Evolutionary conservation across 2,113 vertebrate genomes (phyloP).

Genomic region (Hiodon tergisus): DNA sequence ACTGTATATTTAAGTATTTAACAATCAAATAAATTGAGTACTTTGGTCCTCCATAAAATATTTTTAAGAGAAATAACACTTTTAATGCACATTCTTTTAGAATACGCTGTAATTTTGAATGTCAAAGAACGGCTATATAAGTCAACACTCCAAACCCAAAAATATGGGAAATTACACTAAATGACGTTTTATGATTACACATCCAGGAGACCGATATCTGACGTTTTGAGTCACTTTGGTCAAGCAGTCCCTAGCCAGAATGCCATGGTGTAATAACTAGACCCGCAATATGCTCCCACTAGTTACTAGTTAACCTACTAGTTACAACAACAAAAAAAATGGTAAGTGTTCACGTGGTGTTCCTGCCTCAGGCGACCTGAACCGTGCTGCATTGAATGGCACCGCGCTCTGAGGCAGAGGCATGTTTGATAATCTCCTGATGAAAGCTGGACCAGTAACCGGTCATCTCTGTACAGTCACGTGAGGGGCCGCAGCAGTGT

Average conservation of each 20-base stretch:
- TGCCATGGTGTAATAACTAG: conserved; percentile 15
- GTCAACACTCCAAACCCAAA: not conserved
- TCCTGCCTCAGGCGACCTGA: conserved; percentile 14
- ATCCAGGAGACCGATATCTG: conserved; percentile 12
- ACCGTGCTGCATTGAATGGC: conserved; percentile 5
- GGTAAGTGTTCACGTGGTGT: conserved; percentile 1
- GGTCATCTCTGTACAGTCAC: not conserved
- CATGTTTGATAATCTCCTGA: conserved; percentile 1
- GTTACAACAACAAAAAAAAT: not conserved
- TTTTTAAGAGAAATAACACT: too few relatives aligned
- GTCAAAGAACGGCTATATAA: conserved; percentile 33
- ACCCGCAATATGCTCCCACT: conserved; percentile 14
- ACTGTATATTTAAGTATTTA: too few relatives aligned
- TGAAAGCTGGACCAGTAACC: conserved; percentile 2
- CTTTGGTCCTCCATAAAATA: too few relatives aligned
- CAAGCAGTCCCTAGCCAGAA: not conserved
- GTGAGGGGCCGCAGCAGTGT: not conserved
- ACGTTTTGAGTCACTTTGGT: conserved; percentile 19
- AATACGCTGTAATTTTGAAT: conserved; percentile 11
- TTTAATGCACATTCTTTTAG: conserved; percentile 18
- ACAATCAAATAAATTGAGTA: too few relatives aligned
- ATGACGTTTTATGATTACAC: conserved; percentile 22
- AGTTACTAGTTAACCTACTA: conserved; percentile 3
- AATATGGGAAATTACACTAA: conserved; percentile 6
- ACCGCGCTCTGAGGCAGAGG: not conserved